phyloP scores from a whole-genome alignment of 1,140 invertebrate genomes.

The Tetramorium simillimum region DNA sequence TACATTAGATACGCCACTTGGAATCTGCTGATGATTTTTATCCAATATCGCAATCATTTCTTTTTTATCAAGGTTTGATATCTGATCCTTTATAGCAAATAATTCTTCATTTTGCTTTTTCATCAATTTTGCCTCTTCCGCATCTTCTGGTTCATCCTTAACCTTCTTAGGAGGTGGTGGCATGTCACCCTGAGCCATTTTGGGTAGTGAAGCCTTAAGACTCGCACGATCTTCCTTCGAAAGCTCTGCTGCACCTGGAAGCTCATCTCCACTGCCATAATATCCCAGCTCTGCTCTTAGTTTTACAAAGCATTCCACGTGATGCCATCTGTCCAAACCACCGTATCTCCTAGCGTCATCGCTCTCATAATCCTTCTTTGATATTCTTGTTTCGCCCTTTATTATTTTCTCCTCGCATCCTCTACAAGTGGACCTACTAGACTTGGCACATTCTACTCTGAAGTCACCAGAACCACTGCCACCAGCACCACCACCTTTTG shows the following conservation, averaged over 20 bases:
- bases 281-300: constrained; percentile 91
- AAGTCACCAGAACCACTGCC: constrained; percentile 87
- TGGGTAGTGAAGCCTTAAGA: constrained; percentile 90
- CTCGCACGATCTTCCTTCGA: constrained; percentile 91
- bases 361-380: constrained; percentile 95
- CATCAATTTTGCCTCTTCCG: constrained; percentile 86
- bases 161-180: constrained; percentile 88
- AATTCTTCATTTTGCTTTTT: constrained; percentile 93
- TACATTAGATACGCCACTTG: constrained; percentile 88
- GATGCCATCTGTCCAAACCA: constrained; percentile 94
- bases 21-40: constrained; percentile 73
- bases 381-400: constrained; percentile 93
- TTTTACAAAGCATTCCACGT: constrained; percentile 96
- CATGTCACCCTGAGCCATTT: constrained; percentile 87
- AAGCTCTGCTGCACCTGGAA: constrained; percentile 92
- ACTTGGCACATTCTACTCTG: constrained; percentile 95
- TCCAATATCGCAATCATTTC: constrained; percentile 88
- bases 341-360: constrained; percentile 93
- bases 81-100: constrained; percentile 89
- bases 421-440: constrained; percentile 91
- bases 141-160: constrained; percentile 88
- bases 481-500: constrained; percentile 55
- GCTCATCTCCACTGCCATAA: constrained; percentile 88
- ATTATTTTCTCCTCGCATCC: constrained; percentile 95
- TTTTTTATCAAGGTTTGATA: constrained; percentile 82